Evolutionary conservation across 2,113 vertebrate species (phyloP).

Genomic region (Euleptes europaea): DNA sequence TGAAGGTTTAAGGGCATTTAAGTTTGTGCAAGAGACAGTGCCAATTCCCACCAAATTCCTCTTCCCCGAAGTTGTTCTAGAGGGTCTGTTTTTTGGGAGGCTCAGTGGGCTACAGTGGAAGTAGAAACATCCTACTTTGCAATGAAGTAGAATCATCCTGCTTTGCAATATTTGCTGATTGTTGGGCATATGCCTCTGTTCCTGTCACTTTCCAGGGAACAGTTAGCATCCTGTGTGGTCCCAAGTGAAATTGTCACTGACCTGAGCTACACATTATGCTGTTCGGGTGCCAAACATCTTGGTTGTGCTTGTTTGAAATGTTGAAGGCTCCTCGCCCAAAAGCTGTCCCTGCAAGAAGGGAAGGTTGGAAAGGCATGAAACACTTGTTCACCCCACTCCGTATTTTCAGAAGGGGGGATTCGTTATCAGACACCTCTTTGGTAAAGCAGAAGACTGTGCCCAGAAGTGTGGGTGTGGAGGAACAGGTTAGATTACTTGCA

Average conservation of each 20-base stretch:
- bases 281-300: background rate
- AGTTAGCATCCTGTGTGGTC: background rate
- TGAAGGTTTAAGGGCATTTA: too few species aligned
- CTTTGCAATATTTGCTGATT: too few species aligned
- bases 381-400: background rate
- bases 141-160: too few species aligned
- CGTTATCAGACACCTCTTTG: background rate
- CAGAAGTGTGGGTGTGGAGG: background rate
- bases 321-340: background rate
- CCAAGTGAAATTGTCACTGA: background rate
- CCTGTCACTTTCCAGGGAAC: background rate
- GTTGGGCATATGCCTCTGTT: background rate
- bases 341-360: background rate
- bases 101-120: too few species aligned
- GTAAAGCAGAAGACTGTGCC: background rate
- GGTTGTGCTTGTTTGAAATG: background rate
- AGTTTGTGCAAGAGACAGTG: too few species aligned
- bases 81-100: too few species aligned
- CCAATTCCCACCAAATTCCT: too few species aligned
- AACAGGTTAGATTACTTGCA: background rate
- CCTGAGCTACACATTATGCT: background rate
- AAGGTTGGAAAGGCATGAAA: background rate
- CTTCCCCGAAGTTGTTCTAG: too few species aligned
- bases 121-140: too few species aligned
- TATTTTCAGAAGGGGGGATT: background rate